Base-by-base conservation (phyloP, 2,113 vertebrate species). In the Nematolebias whitei region DNA sequence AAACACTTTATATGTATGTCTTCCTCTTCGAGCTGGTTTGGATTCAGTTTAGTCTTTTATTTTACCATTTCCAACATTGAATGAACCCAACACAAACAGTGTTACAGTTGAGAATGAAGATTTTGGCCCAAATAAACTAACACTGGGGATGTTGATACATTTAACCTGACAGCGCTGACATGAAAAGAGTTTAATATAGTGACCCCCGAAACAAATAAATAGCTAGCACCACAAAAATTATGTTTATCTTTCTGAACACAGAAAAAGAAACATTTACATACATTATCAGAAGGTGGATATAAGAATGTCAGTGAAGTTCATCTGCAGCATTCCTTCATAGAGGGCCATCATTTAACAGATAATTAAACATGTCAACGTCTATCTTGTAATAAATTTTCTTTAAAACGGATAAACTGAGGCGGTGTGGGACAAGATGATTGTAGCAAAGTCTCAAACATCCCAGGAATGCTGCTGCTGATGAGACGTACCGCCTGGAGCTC, bases 401-500 rank as follows among this genome's bases (percentile, higher is more conserved):
- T 66, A 63, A 68, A 77, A 58, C 54, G 60, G 59, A 20, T 59
- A 55, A 57, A 38, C 56, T 1, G 11, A 32, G 59, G 69, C 39
- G 16, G 2, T 64, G 70, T 58, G 63, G 71, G 56, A 69, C 48
- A 10, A 13, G 51, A 76, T 60, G 65, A 61, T 50, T 5, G 63
- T 71, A 80, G 76, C 51, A 50, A 12, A 22, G 45, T 3, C 29
- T 63, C 56, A 68, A 45, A 44, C 44, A 71, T 73, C 72, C 50
- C 47, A 55, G 38, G 64, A 78, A 61, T 32, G 24, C 12, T 23
- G 76, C 94, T 88, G 66, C 70, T 18, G 15, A 29, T 22, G 35
- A 79, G 64, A 86, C 87, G 48, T 92, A 99, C 98, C 81, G 94
- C 97, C 91, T 96, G 95, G 47, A 99, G 95, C 90, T 99, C 98